A percentile compares a stretch with the other conserved stretches of the same genome.
These are phyloP conservation scores for Pseudorhiza aurosa DNA, from an alignment of 30 jellyfish, hydroid and myxozoan species.

Conservation along the genomic window DNA sequence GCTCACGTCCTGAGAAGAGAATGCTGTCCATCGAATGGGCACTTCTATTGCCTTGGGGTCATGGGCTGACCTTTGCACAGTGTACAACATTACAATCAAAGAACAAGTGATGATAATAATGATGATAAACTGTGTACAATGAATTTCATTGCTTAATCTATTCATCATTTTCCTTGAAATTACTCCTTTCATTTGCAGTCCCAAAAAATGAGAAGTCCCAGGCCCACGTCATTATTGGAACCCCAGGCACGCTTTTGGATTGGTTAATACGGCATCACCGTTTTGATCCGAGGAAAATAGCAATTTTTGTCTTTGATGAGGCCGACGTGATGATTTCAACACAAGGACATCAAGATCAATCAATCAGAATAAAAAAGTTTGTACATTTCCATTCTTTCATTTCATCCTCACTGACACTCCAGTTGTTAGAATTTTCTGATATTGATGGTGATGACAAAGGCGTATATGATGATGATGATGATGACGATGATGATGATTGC, in stretches of 20 bases:
- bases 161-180: not conserved
- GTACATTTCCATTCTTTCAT: conserved; percentile 8
- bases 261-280: conserved; percentile 84
- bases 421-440: too few species aligned
- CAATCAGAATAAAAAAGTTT: conserved; percentile 83
- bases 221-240: conserved; percentile 93
- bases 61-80: too few species aligned
- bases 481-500: too few species aligned
- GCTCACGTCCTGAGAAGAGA: too few species aligned
- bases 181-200: conserved; percentile 42
- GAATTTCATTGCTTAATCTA: not conserved
- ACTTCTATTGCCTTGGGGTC: too few species aligned
- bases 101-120: too few species aligned
- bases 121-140: too few species aligned
- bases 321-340: conserved; percentile 99
- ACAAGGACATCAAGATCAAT: conserved; percentile 98
- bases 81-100: too few species aligned
- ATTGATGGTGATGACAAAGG: too few species aligned
- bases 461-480: too few species aligned
- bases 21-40: too few species aligned
- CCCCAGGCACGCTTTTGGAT: conserved; percentile 97
- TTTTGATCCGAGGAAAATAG: conserved; percentile 90
- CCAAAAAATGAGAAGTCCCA: conserved; percentile 61
- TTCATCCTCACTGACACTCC: too few species aligned
- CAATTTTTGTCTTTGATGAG: conserved; percentile 94